phyloP scores from a whole-genome alignment of 2,797 vertebrate species.

The Choloepus didactylus region DNA sequence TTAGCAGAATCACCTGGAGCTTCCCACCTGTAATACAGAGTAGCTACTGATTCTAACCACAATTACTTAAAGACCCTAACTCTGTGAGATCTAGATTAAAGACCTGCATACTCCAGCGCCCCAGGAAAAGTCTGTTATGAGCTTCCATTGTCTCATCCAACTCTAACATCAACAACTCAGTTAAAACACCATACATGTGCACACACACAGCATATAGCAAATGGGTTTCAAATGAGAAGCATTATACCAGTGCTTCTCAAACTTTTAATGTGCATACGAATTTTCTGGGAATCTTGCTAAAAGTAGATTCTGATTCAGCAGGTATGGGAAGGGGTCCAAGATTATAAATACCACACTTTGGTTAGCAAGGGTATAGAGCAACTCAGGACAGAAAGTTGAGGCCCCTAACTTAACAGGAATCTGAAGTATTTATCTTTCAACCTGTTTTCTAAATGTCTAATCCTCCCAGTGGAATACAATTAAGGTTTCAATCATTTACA shows the following conservation, averaged over 20 bases:
- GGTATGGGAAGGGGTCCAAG: neutral
- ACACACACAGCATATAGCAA: neutral
- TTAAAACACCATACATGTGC: neutral
- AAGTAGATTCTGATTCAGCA: neutral
- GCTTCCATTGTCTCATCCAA: neutral
- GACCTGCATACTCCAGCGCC: neutral
- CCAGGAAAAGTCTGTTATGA: neutral
- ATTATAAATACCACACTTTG: neutral
- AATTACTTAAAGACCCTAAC: slow-evolving; percentile 8
- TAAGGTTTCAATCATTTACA: slow-evolving; percentile 20
- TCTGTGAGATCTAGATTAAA: slow-evolving; percentile 4
- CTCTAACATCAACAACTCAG: neutral
- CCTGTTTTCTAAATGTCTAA: slow-evolving; percentile 36
- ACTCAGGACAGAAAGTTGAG: neutral
- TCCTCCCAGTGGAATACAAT: neutral
- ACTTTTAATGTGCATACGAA: slow-evolving; percentile 43
- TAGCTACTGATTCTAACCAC: neutral
- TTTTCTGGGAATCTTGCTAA: neutral
- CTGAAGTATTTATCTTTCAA: neutral
- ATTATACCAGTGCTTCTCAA: neutral
- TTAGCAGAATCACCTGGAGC: neutral
- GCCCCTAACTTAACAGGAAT: neutral
- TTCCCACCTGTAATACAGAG: neutral
- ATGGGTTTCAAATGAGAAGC: neutral
- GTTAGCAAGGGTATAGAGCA: neutral